A percentile compares a stretch with the other conserved stretches of the same genome.
Evolutionary conservation across 2,888 invertebrate genomes (phyloP).

Genomic region (Prosopocoilus inquinatus): DNA sequence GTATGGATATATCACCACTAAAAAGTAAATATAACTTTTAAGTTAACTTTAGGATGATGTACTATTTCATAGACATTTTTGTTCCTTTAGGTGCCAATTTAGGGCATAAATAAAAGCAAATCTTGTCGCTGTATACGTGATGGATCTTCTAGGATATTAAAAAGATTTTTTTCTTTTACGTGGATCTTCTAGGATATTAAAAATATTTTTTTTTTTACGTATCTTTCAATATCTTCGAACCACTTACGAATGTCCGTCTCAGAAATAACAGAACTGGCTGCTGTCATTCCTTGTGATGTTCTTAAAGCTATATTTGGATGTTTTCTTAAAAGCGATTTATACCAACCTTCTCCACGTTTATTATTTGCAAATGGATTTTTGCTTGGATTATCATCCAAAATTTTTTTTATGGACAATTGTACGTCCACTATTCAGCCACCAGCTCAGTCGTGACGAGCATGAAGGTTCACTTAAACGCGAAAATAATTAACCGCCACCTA

Average conservation of each 20-base stretch:
- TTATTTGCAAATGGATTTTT: slow-evolving; percentile 36
- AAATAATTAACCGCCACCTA: too few species aligned
- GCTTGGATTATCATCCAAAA: slow-evolving; percentile 26
- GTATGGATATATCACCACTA: slow-evolving; percentile 41
- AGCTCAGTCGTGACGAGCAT: too few species aligned
- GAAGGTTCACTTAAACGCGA: too few species aligned
- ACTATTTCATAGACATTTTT: too few species aligned
- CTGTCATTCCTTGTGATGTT: too few species aligned
- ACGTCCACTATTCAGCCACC: slow-evolving; percentile 34
- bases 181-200: slow-evolving; percentile 30
- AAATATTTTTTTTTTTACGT: slow-evolving; percentile 22
- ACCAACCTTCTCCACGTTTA: slow-evolving; percentile 18
- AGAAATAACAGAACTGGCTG: too few species aligned
- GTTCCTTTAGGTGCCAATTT: too few species aligned
- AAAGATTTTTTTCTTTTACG: slow-evolving; percentile 23
- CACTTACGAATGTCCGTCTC: too few species aligned
- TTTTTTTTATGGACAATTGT: slow-evolving; percentile 23
- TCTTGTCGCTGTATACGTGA: slow-evolving; percentile 39
- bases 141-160: slow-evolving; percentile 35
- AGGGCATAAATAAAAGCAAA: slow-evolving; percentile 31
- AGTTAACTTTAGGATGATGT: slow-evolving; percentile 31
- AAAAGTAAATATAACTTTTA: slow-evolving; percentile 43
- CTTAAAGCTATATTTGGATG: too few species aligned
- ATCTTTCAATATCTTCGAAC: too few species aligned
- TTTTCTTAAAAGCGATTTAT: slow-evolving; percentile 21